Evolutionary conservation across 2,113 vertebrate genomes (phyloP).

Genomic region (Anarhynchus alexandrinus): DNA sequence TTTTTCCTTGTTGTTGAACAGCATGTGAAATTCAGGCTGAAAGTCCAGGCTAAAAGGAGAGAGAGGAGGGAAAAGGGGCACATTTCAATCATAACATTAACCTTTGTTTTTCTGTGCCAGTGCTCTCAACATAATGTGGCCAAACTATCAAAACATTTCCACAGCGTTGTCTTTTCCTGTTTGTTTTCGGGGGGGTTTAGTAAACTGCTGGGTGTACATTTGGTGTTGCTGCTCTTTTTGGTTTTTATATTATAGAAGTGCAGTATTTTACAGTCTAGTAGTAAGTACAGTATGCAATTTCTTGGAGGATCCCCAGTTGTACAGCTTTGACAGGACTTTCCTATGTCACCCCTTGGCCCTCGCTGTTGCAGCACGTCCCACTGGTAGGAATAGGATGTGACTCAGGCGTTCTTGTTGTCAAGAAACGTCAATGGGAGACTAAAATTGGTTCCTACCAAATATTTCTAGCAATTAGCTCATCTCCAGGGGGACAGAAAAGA

Average conservation of each 20-base stretch:
- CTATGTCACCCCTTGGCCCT: not conserved
- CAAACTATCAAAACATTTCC: not conserved
- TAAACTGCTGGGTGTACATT: not conserved
- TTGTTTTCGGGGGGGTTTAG: not conserved
- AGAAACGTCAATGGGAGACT: not conserved
- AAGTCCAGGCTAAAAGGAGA: not conserved
- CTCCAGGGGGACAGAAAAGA: not conserved
- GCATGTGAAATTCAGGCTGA: not conserved
- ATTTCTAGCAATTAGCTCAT: not conserved
- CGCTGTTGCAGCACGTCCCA: not conserved
- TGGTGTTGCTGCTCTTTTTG: not conserved
- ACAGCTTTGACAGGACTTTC: not conserved
- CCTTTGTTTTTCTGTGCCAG: not conserved
- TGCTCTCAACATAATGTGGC: not conserved
- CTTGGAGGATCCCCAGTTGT: not conserved
- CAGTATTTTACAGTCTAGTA: not conserved
- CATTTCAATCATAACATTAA: not conserved
- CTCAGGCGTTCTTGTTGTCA: not conserved
- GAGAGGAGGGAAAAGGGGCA: not conserved
- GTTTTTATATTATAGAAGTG: not conserved
- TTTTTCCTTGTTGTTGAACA: not conserved
- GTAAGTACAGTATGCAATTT: not conserved
- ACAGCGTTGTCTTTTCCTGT: not conserved
- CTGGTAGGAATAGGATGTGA: not conserved
- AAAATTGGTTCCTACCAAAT: not conserved